A percentile compares a stretch with the other conserved stretches of the same genome.
Evolutionary conservation across 2,797 vertebrate species (phyloP).

Genomic region (Ispidina picta): DNA sequence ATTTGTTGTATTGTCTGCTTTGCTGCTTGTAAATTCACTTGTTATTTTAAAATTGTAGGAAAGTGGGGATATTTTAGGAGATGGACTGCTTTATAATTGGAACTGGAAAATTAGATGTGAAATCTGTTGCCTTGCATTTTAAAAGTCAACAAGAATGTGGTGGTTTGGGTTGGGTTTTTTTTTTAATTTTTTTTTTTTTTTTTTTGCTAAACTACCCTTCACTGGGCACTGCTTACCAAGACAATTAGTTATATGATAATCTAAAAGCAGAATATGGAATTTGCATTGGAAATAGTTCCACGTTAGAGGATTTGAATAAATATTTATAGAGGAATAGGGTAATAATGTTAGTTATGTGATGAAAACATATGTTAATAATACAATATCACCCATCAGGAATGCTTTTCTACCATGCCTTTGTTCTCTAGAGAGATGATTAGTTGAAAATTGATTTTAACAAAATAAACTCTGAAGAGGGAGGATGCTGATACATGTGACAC

Average conservation of each 20-base stretch:
- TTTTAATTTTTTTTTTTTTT: background rate
- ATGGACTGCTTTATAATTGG: background rate
- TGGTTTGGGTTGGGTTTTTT: too few relatives aligned
- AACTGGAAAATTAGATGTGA: background rate
- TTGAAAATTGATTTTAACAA: background rate
- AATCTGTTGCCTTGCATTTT: background rate
- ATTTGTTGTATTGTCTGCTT: background rate
- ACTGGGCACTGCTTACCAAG: background rate
- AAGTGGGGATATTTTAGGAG: background rate
- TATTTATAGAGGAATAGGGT: background rate
- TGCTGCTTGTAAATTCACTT: background rate
- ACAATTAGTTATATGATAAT: background rate
- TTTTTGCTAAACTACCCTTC: background rate
- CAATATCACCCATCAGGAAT: background rate
- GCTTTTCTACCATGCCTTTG: background rate
- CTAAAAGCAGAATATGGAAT: background rate
- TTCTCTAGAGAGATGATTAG: background rate
- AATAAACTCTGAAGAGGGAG: background rate
- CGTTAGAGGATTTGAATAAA: background rate
- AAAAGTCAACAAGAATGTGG: background rate
- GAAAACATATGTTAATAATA: background rate
- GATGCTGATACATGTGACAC: background rate
- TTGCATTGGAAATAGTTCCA: background rate
- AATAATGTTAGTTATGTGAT: background rate
- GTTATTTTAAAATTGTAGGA: background rate